Percentiles rank a stretch among this genome's conserved stretches.
These are phyloP conservation scores for Strigamia transsilvanica DNA, from an alignment of 2,888 invertebrate species.

Conservation along the genomic window DNA sequence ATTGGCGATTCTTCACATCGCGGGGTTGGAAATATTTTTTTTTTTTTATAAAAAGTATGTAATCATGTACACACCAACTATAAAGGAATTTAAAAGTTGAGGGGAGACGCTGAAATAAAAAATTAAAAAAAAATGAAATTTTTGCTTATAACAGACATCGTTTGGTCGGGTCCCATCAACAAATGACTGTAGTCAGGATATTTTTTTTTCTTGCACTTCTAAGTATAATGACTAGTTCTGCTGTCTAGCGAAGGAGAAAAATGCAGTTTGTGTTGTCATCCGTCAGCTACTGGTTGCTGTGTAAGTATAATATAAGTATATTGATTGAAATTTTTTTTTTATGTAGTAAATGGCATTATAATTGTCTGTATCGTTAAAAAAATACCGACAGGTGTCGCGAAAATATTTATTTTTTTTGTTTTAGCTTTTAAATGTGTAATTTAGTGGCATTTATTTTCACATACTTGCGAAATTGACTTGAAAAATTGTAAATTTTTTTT, in stretches of 20 bases:
- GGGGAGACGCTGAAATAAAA: background rate
- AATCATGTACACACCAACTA: background rate
- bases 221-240: background rate
- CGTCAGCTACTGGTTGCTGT: slow-evolving; percentile 7
- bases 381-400: background rate
- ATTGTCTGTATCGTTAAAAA: background rate
- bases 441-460: background rate
- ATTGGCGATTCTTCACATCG: background rate
- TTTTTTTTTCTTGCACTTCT: background rate
- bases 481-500: background rate
- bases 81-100: slow-evolving; percentile 5
- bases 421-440: background rate
- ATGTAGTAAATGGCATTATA: background rate
- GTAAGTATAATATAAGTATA: slow-evolving; percentile 24
- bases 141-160: background rate
- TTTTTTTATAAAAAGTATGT: background rate
- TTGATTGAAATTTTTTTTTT: background rate
- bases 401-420: background rate
- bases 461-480: background rate
- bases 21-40: background rate
- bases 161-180: background rate
- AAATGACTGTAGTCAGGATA: background rate
- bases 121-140: background rate
- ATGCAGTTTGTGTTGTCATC: slow-evolving; percentile 16
- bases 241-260: background rate